Base-by-base conservation (phyloP, 2,797 vertebrate genomes). In the Phoxinus dragarum region DNA sequence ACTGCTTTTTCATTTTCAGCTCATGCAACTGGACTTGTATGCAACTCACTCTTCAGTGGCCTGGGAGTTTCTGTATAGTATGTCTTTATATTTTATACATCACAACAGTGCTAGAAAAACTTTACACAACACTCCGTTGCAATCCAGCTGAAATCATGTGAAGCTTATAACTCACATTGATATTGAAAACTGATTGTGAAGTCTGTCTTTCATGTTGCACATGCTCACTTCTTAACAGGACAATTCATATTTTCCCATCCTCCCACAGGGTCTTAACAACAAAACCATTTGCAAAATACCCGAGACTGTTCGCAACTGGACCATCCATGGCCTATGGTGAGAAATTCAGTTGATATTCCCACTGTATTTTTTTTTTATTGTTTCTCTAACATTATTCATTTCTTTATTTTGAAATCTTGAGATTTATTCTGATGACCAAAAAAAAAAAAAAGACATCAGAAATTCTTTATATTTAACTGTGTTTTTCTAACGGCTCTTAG, bases 291-390 rank as follows among this genome's bases (percentile, higher is more conserved):
- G 95, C 27, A 88, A 34, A n/a, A 88, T 96, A 47, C 94, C 94
- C 17, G 19, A 75, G 6, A 84, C 12, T 1, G 16, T 94, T 68
- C 78, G 90, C 84, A 86, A 56, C 81, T 96, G 95, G 95, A 95
- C 94, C 14, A 96, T 96, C 64, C 95, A 96, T 52, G 95, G 95
- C 3, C 89, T 96, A 3, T 96, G 95, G 95, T 96, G 81, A 93
- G 82, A 75, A 75, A 38, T 16, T 19, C 27, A 80, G 10, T 19
- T 1, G 11, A 47, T 31, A 21, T 59, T 82, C 16, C 56, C 72
- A 52, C 40, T 17, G 3, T 68, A 1, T 38, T 66, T 16, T 36
- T n/a, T n/a, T 40, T 36, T 12, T 5, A 38, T 42, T 56, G n/a
- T 44, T 79, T 44, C 38, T 79, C n/a, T 79, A 4, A 21, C n/a